Conservation (phyloP, 2,113 vertebrate species). For the Hydrolagus affinis region DNA sequence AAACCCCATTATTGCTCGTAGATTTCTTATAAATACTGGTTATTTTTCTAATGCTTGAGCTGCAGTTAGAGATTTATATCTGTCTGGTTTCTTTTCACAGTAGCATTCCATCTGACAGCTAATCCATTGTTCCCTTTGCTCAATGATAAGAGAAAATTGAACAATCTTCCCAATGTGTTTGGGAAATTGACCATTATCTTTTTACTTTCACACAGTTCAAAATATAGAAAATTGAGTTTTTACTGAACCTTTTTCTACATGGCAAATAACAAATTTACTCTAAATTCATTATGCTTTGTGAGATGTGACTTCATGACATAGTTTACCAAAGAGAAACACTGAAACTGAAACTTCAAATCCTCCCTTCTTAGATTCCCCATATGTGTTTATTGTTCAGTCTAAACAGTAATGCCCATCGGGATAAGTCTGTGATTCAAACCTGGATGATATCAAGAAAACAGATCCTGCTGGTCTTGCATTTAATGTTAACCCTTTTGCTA, state of each 20-base stretch:
- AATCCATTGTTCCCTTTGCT: not conserved
- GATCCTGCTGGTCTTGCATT: not conserved
- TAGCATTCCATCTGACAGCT: not conserved
- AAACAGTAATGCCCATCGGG: not conserved
- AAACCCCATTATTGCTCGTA: not conserved
- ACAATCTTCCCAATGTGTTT: not conserved
- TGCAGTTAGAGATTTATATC: not conserved
- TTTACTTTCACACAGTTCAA: not conserved
- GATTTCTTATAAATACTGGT: not conserved
- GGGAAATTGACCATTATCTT: constrained; percentile 4
- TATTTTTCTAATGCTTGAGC: constrained; percentile 12
- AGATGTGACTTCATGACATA: not conserved
- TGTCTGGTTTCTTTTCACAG: not conserved
- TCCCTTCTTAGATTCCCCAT: not conserved
- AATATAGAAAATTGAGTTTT: not conserved
- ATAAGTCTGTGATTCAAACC: not conserved
- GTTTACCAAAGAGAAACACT: not conserved
- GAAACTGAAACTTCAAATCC: too few species aligned
- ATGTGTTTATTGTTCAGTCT: not conserved
- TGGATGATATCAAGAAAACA: not conserved
- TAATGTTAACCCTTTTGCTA: not conserved
- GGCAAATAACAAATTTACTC: not conserved
- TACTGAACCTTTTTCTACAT: not conserved
- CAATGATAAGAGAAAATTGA: constrained; percentile 17
- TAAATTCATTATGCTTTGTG: not conserved